Evolutionary conservation across 2,888 invertebrate species (phyloP), one percentile per base, ranked within the genome.

Genomic region (Eudemis profundana): DNA sequence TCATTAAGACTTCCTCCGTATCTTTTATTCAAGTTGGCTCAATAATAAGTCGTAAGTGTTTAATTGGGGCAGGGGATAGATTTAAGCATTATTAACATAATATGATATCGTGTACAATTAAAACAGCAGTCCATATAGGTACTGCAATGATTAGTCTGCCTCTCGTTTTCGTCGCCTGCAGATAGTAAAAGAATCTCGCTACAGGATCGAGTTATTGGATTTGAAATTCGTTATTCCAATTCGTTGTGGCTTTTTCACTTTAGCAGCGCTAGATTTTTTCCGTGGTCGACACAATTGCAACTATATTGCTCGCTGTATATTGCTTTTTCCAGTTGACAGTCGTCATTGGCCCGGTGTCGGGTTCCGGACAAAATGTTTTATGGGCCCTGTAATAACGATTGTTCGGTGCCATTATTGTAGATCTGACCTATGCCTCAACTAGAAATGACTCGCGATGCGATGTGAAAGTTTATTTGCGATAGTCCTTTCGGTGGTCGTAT

Each of bases 171-270:
- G 19, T 38, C 51, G 65, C 21, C 64, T 38, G 19, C 68, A 50
- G 51, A 66, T 64, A 63, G 66, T 68, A 70, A 73, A 77, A 72
- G 77, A 79, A 78, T 73, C 67, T 71, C 68, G 65, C 71, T 65
- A 71, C 73, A 71, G 76, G 71, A 72, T 78, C 59, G 72, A 75
- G 80, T 78, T 86, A 88, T 89, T 86, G 86, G 85, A 87, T 87
- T 89, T 85, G 77, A 85, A 87, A 85, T 85, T 87, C 85, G 86
- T 86, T 88, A 87, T 85, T 86, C 84, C 86, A 81, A 83, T 65
- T 65, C 65, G 53, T 60, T 60, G 80, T 79, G 84, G 76, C 79
- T 83, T 86, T 86, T 85, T 81, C 81, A 81, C 84, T 85, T 86
- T 78, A 74, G 68, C 67, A 68, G 73, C 70, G 75, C 74, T 83